phyloP scores from a whole-genome alignment of 1,140 invertebrate genomes.

The Lutraria rhynchaena region DNA sequence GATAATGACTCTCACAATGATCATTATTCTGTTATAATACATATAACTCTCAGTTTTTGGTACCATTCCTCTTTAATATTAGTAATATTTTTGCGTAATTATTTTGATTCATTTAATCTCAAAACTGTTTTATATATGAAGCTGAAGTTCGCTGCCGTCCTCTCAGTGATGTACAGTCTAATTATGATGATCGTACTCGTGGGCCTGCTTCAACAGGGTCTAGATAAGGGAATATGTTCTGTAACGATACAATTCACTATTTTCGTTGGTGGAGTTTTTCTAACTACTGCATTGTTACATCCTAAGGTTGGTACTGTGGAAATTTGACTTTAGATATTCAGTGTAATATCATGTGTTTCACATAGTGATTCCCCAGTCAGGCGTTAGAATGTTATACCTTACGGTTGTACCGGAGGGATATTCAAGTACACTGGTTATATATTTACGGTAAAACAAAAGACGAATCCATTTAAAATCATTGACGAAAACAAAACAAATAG shows the following conservation, averaged over 20 bases:
- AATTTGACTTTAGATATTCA: not conserved
- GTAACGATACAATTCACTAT: not conserved
- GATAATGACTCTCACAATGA: no score
- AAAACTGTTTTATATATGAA: no score
- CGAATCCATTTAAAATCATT: not conserved
- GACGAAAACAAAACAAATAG: no score
- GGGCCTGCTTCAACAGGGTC: not conserved
- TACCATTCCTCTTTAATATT: no score
- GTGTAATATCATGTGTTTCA: not conserved
- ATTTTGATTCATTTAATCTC: no score
- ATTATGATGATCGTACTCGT: constrained; percentile 6
- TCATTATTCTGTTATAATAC: no score
- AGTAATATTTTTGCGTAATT: no score
- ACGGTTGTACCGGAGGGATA: not conserved
- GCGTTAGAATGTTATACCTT: not conserved
- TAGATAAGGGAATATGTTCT: not conserved
- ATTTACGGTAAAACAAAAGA: not conserved
- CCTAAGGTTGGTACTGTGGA: not conserved
- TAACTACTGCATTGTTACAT: not conserved
- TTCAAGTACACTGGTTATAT: not conserved
- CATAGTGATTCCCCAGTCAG: not conserved
- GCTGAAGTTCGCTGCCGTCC: not conserved
- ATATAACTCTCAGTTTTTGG: no score
- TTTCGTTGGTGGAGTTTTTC: not conserved
- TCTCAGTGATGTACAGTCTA: not conserved